Evolutionary conservation across 1,140 invertebrate genomes (phyloP), one percentile per base, ranked within the genome.

Genomic region (Pygmarrhopalites habei): DNA sequence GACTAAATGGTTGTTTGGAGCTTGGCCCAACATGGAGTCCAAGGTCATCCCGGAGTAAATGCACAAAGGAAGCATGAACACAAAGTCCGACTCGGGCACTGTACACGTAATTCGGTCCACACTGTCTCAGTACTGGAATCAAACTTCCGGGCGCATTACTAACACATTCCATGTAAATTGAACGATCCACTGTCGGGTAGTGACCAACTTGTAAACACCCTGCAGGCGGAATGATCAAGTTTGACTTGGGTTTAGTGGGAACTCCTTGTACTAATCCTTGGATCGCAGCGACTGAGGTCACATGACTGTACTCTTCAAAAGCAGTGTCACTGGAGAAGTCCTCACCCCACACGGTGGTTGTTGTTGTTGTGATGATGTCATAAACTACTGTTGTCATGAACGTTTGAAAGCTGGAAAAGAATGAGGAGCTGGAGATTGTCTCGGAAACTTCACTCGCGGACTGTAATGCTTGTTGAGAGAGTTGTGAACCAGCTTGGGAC

Each of bases 21-120:
- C 51, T 35, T 4, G 59, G 55, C 5, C 67, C 63, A 44, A 57
- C 17, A 25, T 32, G 60, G 10, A 58, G 19, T 1, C 67, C 67
- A 0, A 64, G 35, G 39, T 69, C 67, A 1, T 47, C 23, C 17
- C 35, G 29, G n/a, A 69, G 32, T 23, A 69, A 28, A 10, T 46
- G 25, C 4, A n/a, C 35, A 23, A 61, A 58, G 21, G 60, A 58
- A 15, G n/a, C 12, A n/a, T 66, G 67, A 1, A 65, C 35, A 28
- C 67, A 69, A 7, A 14, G 12, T 0, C 67, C 51, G 5, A 52
- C 23, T 0, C 35, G 41, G 17, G 23, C 17, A 29, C 25, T 61
- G 29, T 63, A 69, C 12, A 69, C 1, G 19, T 62, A 64, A 23
- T 66, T 53, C 17, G 23, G 4, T 1, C 29, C 17, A 57, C 58